Conservation (phyloP, 2,888 invertebrate species). For the Sturmia bella region DNA sequence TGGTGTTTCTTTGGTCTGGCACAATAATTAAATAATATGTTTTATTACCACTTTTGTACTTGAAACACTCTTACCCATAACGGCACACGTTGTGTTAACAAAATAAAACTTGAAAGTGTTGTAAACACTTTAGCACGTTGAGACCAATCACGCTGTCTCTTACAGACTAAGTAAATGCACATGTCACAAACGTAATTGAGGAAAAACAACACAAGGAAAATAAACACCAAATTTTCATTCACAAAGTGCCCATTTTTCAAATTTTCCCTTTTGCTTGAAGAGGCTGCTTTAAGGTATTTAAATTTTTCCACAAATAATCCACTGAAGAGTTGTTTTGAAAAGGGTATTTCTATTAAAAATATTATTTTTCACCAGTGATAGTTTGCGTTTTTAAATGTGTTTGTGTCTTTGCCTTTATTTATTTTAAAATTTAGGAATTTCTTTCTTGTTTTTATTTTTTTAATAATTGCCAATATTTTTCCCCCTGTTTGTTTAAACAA, state of each 20-base stretch:
- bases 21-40: conserved; percentile 78
- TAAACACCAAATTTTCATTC: conserved; percentile 59
- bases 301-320: too few species aligned
- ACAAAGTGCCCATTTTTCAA: conserved; percentile 4
- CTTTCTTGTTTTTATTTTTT: conserved; percentile 34
- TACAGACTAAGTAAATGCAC: not conserved
- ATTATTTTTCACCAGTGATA: conserved; percentile 40
- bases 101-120: not conserved
- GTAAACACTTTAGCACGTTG: conserved; percentile 10
- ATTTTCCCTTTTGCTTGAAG: conserved; percentile 20
- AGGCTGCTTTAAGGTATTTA: not conserved
- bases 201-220: conserved; percentile 27
- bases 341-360: conserved; percentile 40
- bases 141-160: conserved; percentile 11
- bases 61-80: conserved; percentile 6
- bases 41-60: conserved; percentile 47
- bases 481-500: conserved; percentile 68
- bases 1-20: conserved; percentile 75
- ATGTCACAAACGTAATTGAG: conserved; percentile 57
- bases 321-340: not conserved
- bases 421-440: conserved; percentile 60
- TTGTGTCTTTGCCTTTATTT: conserved; percentile 63
- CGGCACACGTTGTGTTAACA: not conserved
- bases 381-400: conserved; percentile 45
- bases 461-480: conserved; percentile 34